A percentile compares a stretch with the other conserved stretches of the same genome.
Evolutionary conservation across 2,888 invertebrate genomes (phyloP).

Genomic region (Athalia cordata): DNA sequence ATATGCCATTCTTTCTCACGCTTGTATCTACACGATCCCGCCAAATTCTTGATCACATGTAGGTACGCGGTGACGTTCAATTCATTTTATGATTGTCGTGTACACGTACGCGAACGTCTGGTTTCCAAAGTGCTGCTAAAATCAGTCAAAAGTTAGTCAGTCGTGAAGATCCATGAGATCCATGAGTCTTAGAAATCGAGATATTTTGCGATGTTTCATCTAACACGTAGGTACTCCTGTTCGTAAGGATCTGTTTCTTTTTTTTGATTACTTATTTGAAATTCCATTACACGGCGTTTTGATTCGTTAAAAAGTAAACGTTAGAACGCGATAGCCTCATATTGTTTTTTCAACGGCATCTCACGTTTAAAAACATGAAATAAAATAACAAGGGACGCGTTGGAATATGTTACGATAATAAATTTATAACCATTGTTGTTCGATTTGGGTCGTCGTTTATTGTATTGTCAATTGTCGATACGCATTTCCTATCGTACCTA

Average conservation of each 20-base stretch:
- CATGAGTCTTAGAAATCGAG: too few species aligned
- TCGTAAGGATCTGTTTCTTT: background rate
- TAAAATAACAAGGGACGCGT: background rate
- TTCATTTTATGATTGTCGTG: background rate
- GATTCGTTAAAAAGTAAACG: background rate
- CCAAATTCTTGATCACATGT: background rate
- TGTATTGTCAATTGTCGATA: background rate
- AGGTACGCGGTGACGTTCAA: background rate
- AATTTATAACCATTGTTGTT: background rate
- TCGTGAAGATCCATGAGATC: too few species aligned
- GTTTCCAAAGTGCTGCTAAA: too few species aligned
- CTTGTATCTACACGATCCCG: background rate
- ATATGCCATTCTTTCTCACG: slow-evolving; percentile 1
- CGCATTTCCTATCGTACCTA: too few species aligned
- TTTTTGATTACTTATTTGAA: background rate
- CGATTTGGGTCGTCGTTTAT: slow-evolving; percentile 20
- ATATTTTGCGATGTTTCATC: too few species aligned
- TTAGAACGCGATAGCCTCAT: background rate
- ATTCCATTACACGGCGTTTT: slow-evolving; percentile 4
- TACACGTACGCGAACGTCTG: background rate
- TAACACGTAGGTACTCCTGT: too few species aligned
- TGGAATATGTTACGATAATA: slow-evolving; percentile 3
- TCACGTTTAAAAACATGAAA: slow-evolving; percentile 14
- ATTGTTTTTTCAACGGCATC: background rate
- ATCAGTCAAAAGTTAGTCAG: too few species aligned